These are phyloP conservation scores for Ramphastos sulfuratus DNA, from an alignment of 2,113 vertebrate genomes.

Conservation along the genomic window DNA sequence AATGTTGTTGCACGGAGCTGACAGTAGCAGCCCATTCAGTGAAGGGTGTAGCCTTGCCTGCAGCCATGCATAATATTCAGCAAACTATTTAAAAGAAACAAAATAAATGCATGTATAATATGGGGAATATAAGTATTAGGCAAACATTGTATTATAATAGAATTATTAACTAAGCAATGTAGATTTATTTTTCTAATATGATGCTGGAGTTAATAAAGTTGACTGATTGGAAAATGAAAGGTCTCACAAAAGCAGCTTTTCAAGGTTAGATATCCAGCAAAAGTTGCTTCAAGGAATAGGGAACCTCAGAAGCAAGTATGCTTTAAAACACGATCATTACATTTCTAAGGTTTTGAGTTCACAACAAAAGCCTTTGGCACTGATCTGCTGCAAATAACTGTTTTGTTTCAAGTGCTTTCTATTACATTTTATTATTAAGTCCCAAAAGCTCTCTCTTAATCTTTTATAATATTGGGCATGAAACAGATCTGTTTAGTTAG, in stretches of 20 bases:
- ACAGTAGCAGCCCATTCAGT: background rate
- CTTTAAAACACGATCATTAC: slow-evolving; percentile 2
- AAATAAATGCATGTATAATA: background rate
- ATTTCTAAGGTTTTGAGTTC: background rate
- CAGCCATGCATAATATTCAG: background rate
- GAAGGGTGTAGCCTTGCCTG: background rate
- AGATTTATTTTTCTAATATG: background rate
- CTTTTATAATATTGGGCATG: background rate
- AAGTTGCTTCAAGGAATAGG: background rate
- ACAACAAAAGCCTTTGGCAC: background rate
- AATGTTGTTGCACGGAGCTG: background rate
- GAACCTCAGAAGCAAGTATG: background rate
- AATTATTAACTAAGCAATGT: background rate
- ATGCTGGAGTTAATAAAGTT: background rate
- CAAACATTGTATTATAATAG: background rate
- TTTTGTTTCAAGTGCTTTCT: background rate
- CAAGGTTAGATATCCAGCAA: background rate
- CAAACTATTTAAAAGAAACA: background rate
- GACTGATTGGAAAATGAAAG: background rate
- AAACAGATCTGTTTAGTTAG: background rate
- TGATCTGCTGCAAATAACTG: background rate
- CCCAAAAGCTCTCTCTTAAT: background rate
- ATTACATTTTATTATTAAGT: background rate
- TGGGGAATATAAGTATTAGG: background rate
- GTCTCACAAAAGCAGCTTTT: background rate